Base-by-base conservation (phyloP, 2,113 vertebrate genomes). In the Ranitomeya variabilis region DNA sequence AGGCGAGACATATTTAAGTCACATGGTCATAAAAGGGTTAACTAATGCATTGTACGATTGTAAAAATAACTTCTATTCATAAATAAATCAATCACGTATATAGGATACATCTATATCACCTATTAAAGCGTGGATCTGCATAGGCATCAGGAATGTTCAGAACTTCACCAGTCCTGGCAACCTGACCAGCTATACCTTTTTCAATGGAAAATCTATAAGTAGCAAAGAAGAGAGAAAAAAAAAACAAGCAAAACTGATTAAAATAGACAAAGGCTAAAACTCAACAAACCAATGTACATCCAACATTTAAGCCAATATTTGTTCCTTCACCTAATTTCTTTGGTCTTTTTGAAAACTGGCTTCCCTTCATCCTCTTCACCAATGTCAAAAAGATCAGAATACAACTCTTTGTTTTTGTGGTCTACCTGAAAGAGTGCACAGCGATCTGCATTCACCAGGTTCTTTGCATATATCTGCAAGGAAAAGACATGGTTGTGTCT, bases 371-470 rank as follows among this genome's bases (percentile, higher is more conserved):
- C 98, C 92, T 98, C 98, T 93, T 99, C 98, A 26, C 98, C 98
- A 51, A 99, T 98, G 91, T 99, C 98, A 87, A 99, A 99, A 90
- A 99, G 96, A 92, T 99, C 98, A 45, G 98, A 99, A 93, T 98
- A 99, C 78, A 99, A 93, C 92, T 99, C 98, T 93, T 97, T 97
- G 93, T 99, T 99, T 94, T 96, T 98, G 91, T 99, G 98, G 93
- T 99, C 98, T 37, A 99, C 98, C 96, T 99, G 98, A 97, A 99
- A 99, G 90, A 99, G 97, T 79, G 98, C 98, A 92, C 98, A 99
- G 59, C 98, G 96, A 91, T 99, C 98, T 89, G 98, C 98, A 92
- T 98, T 99, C 96, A 99, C 98, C 96, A 99, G 95, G 94, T 99
- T 99, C 96, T 99, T 99, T 97, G 98, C 98, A 97, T 99, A 99